phyloP scores from a whole-genome alignment of 1,140 invertebrate species.

The Drosophila kohkoa region DNA sequence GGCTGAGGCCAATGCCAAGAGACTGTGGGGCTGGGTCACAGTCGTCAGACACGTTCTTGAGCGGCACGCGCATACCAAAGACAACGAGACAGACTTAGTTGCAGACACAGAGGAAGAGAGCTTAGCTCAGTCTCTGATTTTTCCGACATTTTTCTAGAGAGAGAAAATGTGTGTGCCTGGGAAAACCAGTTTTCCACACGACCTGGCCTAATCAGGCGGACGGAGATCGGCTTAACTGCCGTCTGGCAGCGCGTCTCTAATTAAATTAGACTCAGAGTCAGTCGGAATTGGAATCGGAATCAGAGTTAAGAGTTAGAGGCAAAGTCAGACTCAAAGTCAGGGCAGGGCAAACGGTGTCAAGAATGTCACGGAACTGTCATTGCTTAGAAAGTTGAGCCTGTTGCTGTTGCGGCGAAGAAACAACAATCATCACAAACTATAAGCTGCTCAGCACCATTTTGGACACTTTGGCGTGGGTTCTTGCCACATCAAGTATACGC shows the following conservation, averaged over 20 bases:
- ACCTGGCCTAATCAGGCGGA: slow-evolving; percentile 62
- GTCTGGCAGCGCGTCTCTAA: slow-evolving; percentile 60
- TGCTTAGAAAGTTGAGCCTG: slow-evolving; percentile 61
- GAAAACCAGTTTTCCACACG: slow-evolving; percentile 66
- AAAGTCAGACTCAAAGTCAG: neutral
- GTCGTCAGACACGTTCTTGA: slow-evolving; percentile 74
- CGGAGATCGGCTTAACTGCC: slow-evolving; percentile 35
- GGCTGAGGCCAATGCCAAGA: slow-evolving; percentile 43
- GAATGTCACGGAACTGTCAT: slow-evolving; percentile 42
- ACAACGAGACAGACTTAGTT: slow-evolving; percentile 6
- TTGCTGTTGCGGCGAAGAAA: neutral
- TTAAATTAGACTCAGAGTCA: slow-evolving; percentile 68
- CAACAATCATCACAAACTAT: slow-evolving; percentile 6
- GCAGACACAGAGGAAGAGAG: slow-evolving; percentile 20
- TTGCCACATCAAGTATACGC: slow-evolving; percentile 39
- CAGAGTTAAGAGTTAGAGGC: neutral
- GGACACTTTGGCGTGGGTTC: slow-evolving; percentile 36
- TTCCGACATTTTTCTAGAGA: slow-evolving; percentile 62
- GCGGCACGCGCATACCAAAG: slow-evolving; percentile 76
- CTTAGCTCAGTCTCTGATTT: slow-evolving; percentile 32
- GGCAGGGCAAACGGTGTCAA: slow-evolving; percentile 24
- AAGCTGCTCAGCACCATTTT: slow-evolving; percentile 44
- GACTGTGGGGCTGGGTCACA: slow-evolving; percentile 61
- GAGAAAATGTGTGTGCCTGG: slow-evolving; percentile 25
- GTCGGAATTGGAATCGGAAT: neutral